A percentile compares a stretch with the other conserved stretches of the same genome.
Evolutionary conservation across 2,888 invertebrate species (phyloP).

Genomic region (Luperina nickerlii): DNA sequence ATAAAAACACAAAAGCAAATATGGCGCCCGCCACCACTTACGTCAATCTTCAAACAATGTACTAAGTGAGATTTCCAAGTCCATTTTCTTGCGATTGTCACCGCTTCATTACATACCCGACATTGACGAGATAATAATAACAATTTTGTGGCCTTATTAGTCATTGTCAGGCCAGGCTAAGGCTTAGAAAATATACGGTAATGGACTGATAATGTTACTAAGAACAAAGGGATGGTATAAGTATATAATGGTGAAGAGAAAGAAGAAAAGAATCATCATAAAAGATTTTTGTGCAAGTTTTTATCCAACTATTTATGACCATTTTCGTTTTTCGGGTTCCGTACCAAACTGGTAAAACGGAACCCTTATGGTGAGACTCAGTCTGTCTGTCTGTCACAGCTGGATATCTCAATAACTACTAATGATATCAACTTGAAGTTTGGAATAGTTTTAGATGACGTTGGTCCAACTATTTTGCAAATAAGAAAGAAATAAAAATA

Average conservation of each 20-base stretch:
- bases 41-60: slow-evolving; percentile 19
- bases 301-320: too few species aligned
- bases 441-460: too few species aligned
- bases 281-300: background rate
- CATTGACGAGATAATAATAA: slow-evolving; percentile 37
- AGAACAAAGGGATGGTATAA: slow-evolving; percentile 14
- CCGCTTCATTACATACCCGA: slow-evolving; percentile 31
- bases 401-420: too few species aligned
- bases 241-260: background rate
- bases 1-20: background rate
- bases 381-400: too few species aligned
- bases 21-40: background rate
- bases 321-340: too few species aligned
- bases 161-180: slow-evolving; percentile 14
- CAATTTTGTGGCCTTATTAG: slow-evolving; percentile 28
- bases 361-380: too few species aligned
- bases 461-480: too few species aligned
- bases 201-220: slow-evolving; percentile 25
- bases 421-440: too few species aligned
- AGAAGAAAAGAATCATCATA: background rate
- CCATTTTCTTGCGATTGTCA: slow-evolving; percentile 14
- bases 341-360: too few species aligned
- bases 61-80: slow-evolving; percentile 4
- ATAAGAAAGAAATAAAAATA: too few species aligned
- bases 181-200: slow-evolving; percentile 25